Conservation (phyloP, 2,888 invertebrate species). For the Pseudococcus jackbeardsleyi region DNA sequence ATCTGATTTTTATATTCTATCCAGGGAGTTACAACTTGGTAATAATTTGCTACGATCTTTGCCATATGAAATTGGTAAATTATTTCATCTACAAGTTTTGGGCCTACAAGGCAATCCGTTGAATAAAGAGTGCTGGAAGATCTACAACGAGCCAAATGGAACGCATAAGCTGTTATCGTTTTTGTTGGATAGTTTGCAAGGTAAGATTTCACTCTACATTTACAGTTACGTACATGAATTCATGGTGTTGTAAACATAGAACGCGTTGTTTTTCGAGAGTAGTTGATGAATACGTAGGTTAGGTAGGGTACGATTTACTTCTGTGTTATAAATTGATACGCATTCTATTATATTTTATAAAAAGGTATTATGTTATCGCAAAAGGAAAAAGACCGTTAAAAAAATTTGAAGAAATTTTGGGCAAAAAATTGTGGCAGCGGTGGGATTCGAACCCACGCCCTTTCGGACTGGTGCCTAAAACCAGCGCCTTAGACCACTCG, state of each 20-base stretch:
- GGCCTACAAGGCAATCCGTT: slow-evolving; percentile 95
- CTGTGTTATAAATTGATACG: too few relatives aligned
- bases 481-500: slow-evolving; percentile 69
- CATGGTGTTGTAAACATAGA: neutral
- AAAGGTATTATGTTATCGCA: too few relatives aligned
- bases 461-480: slow-evolving; percentile 69
- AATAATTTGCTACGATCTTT: slow-evolving; percentile 94
- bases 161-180: slow-evolving; percentile 93
- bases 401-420: neutral
- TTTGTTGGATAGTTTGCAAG: slow-evolving; percentile 96
- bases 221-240: neutral
- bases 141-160: slow-evolving; percentile 94
- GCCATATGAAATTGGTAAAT: slow-evolving; percentile 96
- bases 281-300: too few relatives aligned
- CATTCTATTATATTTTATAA: too few relatives aligned
- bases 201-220: slow-evolving; percentile 73
- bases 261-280: too few relatives aligned
- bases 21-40: slow-evolving; percentile 92
- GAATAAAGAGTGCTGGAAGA: slow-evolving; percentile 89
- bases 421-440: slow-evolving; percentile 76
- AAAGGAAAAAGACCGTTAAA: too few relatives aligned
- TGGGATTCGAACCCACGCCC: slow-evolving; percentile 90
- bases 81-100: slow-evolving; percentile 94
- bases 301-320: too few relatives aligned
- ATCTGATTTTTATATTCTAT: slow-evolving; percentile 67